Evolutionary conservation across 2,797 vertebrate species (phyloP), one percentile per base, ranked within the genome.

Genomic region (Eospalax fontanierii): DNA sequence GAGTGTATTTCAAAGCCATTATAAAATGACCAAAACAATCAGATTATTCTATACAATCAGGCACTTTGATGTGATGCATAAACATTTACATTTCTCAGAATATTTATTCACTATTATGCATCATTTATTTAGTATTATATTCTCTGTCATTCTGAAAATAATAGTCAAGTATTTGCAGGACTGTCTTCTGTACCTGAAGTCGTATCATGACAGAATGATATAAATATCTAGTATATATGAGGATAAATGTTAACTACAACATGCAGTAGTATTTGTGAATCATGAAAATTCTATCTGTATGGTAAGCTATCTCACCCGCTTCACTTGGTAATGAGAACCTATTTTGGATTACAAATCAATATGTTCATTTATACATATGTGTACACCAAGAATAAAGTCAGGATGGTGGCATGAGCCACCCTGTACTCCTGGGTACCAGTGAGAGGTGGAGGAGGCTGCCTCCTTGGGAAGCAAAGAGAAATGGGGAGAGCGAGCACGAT

Each of bases 11-110:
- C 43, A 46, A 85, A 74, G 33, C 19, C 22, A 66, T 54, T 57
- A 11, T 26, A 61, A 8, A 88, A 43, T 90, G 87, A 76, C 1
- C 10, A 70, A 46, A 87, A 89, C 22, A 38, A 82, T 2, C 4
- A 87, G 83, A 38, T 82, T 87, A 59, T 87, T 88, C 91, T 43
- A 85, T 81, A 78, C 86, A 94, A 90, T 61, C 11, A 80, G 79
- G 88, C 21, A 1, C 50, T 50, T 40, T 16, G 3, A 3, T 43
- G 4, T 70, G 1, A 40, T 73, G 21, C 50, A 63, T 81, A 92
- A 76, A 35, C 6, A 28, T 59, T 65, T 89, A 74, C 38, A 7
- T 73, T 28, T 89, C 40, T 88, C 87, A 28, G 22, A 82, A 33
- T 82, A 82, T 75, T 78, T 90, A 57, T 26, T 2, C 30, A 71